A percentile compares a stretch with the other conserved stretches of the same genome.
These are phyloP conservation scores for Cavia aperea DNA, from an alignment of 2,113 vertebrate genomes.

Conservation along the genomic window DNA sequence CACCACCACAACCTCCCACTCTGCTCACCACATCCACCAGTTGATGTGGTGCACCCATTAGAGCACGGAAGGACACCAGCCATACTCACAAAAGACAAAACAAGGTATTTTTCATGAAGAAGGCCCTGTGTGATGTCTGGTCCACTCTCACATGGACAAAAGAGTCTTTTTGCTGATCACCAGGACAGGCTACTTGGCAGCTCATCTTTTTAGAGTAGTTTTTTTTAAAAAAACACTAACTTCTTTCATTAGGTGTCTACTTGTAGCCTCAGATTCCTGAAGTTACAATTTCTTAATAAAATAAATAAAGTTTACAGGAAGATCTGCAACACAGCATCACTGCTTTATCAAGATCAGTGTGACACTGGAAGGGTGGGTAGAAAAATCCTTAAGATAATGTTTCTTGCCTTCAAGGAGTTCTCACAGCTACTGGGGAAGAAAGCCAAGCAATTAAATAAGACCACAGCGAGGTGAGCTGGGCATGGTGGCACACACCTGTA, in stretches of 20 bases:
- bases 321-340: background rate
- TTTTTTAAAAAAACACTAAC: background rate
- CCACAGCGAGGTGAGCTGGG: background rate
- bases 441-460: background rate
- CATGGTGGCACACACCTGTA: no score
- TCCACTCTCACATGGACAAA: background rate
- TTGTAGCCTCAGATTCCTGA: background rate
- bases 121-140: accelerated
- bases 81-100: background rate
- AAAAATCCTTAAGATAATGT: background rate
- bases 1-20: background rate
- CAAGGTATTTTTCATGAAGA: background rate
- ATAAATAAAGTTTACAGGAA: background rate
- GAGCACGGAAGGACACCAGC: background rate
- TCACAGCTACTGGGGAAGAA: background rate
- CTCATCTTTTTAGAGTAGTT: background rate
- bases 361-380: background rate
- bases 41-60: background rate
- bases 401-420: background rate
- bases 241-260: background rate
- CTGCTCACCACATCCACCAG: no score
- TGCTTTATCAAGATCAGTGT: background rate
- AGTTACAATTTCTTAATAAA: background rate
- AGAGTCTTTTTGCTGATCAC: background rate
- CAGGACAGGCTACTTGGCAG: background rate